Conservation (phyloP, 2,888 invertebrate species). For the Gymnosoma rotundatum region DNA sequence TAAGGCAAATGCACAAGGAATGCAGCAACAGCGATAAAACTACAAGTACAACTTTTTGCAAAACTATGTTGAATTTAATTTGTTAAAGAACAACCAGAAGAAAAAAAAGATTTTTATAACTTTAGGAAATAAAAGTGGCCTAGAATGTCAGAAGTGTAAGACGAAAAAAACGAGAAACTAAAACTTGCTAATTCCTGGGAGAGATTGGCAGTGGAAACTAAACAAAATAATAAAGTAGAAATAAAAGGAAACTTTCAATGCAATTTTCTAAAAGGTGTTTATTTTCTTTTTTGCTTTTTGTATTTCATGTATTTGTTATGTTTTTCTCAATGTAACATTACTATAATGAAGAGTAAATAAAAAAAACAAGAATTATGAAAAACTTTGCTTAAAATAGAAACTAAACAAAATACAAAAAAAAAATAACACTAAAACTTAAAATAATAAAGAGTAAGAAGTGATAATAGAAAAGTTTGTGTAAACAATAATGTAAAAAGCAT, state of each 20-base stretch:
- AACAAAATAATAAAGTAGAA: constrained; percentile 44
- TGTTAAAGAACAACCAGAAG: constrained; percentile 38
- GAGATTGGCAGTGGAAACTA: constrained; percentile 44
- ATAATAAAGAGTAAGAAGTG: constrained; percentile 29
- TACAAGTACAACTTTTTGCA: constrained; percentile 51
- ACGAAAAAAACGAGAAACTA: constrained; percentile 24
- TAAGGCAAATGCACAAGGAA: constrained; percentile 51
- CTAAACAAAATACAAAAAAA: constrained; percentile 9
- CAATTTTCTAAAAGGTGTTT: constrained; percentile 71
- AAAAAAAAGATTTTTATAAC: constrained; percentile 30
- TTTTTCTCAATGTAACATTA: constrained; percentile 25
- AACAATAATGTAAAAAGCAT: constrained; percentile 28
- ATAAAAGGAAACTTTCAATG: constrained; percentile 50
- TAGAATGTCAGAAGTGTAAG: constrained; percentile 31
- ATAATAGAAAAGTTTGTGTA: constrained; percentile 60
- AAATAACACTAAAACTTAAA: constrained; percentile 12
- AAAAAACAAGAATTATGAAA: neutral
- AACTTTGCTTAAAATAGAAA: constrained; percentile 40
- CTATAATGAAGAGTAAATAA: constrained; percentile 29
- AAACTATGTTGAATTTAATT: constrained; percentile 71
- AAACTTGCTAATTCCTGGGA: constrained; percentile 57
- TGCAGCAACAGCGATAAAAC: constrained; percentile 41
- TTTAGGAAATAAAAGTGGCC: constrained; percentile 39
- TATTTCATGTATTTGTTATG: too few species aligned
- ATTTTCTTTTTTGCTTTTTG: neutral